Base-by-base conservation (phyloP, 2,113 vertebrate species). In the Chaenogobius annularis region DNA sequence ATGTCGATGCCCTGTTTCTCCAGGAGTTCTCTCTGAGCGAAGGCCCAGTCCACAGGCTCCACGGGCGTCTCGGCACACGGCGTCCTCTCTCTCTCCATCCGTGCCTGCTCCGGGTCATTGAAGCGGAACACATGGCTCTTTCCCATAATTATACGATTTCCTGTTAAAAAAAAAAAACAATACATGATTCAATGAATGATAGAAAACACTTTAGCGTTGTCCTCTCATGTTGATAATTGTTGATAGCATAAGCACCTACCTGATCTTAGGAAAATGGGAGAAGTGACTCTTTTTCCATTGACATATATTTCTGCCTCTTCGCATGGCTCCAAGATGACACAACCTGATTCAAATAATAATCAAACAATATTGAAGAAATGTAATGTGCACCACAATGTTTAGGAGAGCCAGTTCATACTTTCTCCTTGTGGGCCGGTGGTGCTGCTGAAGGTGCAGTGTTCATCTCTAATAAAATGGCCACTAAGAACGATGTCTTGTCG, bases 1-100 rank as follows among this genome's bases (percentile, higher is more conserved):
- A 99, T 98, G 91, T 99, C 97, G 0, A 99, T 98, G 88, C 98
- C 98, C 87, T 98, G 97, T 82, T 98, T 98, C 89, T 99, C 98
- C 87, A 99, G 93, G 74, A 99, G 93, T 87, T 98, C 97, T 0
- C 97, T 92, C 87, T 99, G 96, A 61, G 97, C 97, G 0, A 98
- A 98, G 10, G 97, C 96, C 98, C 97, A 99, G 91, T 99, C 97
- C 46, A 98, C 97, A 0, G 97, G 96, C 87, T 98, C 98, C 0
- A 94, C 93, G 0, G 98, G 98, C 0, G 98, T 98, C 90, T 99
- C 97, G 0, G 97, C 95, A 0, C 97, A 98, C 0, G 97, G 97
- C 0, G 97, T 98, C 66, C 95, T 93, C 88, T 98, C 98, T 0
- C 98, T 93, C 89, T 98, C 97, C 83, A 98, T 93, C 7, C 98